Base-by-base conservation (phyloP, 1,140 invertebrate species). In the Trichonephila clavipes region DNA sequence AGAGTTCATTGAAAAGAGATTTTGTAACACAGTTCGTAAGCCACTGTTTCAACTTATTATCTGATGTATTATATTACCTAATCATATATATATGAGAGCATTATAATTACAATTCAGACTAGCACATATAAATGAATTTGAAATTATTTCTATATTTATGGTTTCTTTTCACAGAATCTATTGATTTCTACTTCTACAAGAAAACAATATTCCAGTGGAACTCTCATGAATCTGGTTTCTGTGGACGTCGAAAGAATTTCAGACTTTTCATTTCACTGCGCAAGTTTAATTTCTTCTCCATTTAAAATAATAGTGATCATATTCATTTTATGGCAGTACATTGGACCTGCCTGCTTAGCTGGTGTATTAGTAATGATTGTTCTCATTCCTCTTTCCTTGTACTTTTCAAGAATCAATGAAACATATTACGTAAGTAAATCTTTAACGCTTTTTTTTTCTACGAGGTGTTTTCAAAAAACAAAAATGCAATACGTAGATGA, bases 231-330 rank as follows among this genome's bases (percentile, higher is more conserved):
- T 96, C 96, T 99, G 82, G 99, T 99, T 98, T 97, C 98, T 1
- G 98, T 98, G 0, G 98, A 98, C 95, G 97, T 97, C 3, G 97
- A 97, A 95, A 96, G 98, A 28, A 98, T 99, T 95, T 97, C 98
- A 96, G 98, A 99, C 95, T 96, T 99, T 40, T 97, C 97, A 2
- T 97, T 97, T 1, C 99, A 99, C 95, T 96, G 99, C 92, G 99
- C 99, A 95, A 98, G 99, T 97, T 97, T 99, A 94, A 99, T 99
- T 98, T 99, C 98, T 0, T 98, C 98, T 2, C 99, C 99, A 0
- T 96, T 99, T 16, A 98, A 99, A 96, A 99, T 99, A 94, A 96
- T 96, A 16, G 95, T 99, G 19, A 97, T 98, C 0, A 95, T 99
- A 21, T 98, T 97, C 95, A 99, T 99, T 96, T 96, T 99, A 12